A percentile compares a stretch with the other conserved stretches of the same genome.
Evolutionary conservation across 2,113 vertebrate genomes (phyloP).

Genomic region (Pithys albifrons): DNA sequence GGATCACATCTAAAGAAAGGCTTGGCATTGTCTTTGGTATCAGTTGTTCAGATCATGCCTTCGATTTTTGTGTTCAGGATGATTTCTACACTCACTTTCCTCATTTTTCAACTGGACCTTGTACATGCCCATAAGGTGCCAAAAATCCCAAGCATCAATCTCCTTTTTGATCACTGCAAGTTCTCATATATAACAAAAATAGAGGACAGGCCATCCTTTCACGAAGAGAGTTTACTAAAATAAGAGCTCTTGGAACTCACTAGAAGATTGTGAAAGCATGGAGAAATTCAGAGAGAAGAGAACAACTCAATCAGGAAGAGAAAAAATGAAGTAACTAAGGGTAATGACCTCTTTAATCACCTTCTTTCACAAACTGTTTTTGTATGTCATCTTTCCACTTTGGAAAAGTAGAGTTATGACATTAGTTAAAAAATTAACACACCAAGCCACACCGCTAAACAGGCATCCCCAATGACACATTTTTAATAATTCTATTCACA

Average conservation of each 20-base stretch:
- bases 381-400: background rate
- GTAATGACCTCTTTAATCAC: background rate
- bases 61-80: background rate
- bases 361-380: background rate
- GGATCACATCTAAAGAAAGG: background rate
- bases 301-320: background rate
- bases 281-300: background rate
- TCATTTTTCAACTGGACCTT: background rate
- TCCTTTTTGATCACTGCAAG: background rate
- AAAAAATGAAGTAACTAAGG: background rate
- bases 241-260: background rate
- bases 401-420: background rate
- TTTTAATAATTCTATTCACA: background rate
- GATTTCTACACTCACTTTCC: background rate
- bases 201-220: background rate
- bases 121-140: fast-evolving
- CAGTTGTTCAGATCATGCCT: background rate
- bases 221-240: background rate
- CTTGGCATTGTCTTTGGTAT: background rate
- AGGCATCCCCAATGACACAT: background rate
- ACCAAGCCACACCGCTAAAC: background rate
- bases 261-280: background rate
- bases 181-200: background rate
- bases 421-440: background rate
- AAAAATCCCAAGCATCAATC: background rate